A percentile compares a stretch with the other conserved stretches of the same genome.
phyloP scores from a whole-genome alignment of 2,797 vertebrate species.

The Urosaurus nigricauda region DNA sequence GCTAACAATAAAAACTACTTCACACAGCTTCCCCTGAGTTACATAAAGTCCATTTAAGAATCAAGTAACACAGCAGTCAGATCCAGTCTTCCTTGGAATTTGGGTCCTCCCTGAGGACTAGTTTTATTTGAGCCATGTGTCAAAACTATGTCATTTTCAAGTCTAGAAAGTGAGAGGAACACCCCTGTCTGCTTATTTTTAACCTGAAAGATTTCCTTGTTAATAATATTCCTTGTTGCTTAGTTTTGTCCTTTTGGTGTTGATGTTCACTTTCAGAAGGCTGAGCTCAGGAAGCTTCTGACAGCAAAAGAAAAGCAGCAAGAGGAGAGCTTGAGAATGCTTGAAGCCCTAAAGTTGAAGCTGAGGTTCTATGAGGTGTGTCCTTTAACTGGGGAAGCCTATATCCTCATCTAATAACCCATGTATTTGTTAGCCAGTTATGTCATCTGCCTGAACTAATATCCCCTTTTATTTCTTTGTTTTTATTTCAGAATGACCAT shows the following conservation, averaged over 20 bases:
- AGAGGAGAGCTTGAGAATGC: slow-evolving; percentile 87
- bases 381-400: background rate
- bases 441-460: slow-evolving; percentile 49
- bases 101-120: too few relatives aligned
- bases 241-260: background rate
- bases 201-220: background rate
- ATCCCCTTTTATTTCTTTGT: slow-evolving; percentile 1
- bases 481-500: slow-evolving; percentile 74
- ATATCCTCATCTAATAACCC: background rate
- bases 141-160: background rate
- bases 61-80: background rate
- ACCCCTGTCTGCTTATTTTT: background rate
- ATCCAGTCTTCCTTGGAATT: background rate
- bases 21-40: background rate
- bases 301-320: slow-evolving; percentile 86
- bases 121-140: background rate
- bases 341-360: slow-evolving; percentile 91
- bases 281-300: slow-evolving; percentile 88
- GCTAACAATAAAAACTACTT: too few relatives aligned
- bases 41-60: background rate
- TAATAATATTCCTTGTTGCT: background rate
- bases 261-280: slow-evolving; percentile 82
- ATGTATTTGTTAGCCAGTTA: background rate
- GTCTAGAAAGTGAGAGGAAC: background rate
- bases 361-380: slow-evolving; percentile 89